Evolutionary conservation across 2,113 vertebrate genomes (phyloP).

Genomic region (Ceyx cyanopectus): DNA sequence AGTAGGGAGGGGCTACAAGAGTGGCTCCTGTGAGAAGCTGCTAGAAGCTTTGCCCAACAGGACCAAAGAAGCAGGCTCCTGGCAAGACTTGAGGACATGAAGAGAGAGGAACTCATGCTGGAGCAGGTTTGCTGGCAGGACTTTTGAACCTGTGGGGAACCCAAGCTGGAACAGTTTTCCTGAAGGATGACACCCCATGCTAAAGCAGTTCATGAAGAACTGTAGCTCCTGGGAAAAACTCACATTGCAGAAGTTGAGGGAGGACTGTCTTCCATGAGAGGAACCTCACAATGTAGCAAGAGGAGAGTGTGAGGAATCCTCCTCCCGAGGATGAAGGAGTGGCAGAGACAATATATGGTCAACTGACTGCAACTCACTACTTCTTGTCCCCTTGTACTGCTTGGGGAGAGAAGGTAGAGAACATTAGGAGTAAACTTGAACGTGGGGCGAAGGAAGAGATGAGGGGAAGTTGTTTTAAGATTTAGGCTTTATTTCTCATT

Average conservation of each 20-base stretch:
- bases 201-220: background rate
- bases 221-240: background rate
- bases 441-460: background rate
- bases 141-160: background rate
- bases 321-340: background rate
- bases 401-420: background rate
- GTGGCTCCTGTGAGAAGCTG: background rate
- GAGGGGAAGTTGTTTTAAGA: background rate
- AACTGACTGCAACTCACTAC: background rate
- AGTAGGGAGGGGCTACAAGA: background rate
- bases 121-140: background rate
- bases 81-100: background rate
- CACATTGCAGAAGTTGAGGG: fast-evolving
- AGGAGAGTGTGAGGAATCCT: background rate
- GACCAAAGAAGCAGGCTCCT: background rate
- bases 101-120: background rate
- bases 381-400: background rate
- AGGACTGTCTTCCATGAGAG: fast-evolving
- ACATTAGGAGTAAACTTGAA: background rate
- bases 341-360: background rate
- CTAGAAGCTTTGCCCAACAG: background rate
- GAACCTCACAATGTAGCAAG: background rate
- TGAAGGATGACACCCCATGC: background rate
- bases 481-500: background rate
- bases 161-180: background rate